Conservation (phyloP, 2,888 invertebrate species). For the Caenorhabditis uteleia region DNA sequence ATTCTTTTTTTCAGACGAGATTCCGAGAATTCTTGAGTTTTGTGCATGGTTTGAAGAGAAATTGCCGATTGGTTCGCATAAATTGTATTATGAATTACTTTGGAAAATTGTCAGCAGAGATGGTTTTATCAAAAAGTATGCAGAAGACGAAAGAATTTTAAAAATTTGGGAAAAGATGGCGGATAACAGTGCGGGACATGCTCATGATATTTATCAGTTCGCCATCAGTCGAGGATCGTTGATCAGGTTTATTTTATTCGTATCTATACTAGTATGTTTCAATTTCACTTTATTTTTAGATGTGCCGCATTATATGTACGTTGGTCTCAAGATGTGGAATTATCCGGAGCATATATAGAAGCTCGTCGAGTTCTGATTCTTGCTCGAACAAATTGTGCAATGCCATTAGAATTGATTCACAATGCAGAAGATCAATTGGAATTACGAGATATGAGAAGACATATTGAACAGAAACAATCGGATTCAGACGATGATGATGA, state of each 20-base stretch:
- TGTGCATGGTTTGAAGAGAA: slow-evolving; percentile 53
- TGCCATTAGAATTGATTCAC: slow-evolving; percentile 38
- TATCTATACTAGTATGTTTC: neutral
- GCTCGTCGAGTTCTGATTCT: slow-evolving; percentile 40
- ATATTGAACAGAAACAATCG: slow-evolving; percentile 17
- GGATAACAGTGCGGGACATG: slow-evolving; percentile 55
- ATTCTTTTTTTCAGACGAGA: slow-evolving; percentile 11
- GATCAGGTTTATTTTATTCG: slow-evolving; percentile 13
- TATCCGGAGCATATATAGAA: slow-evolving; percentile 36
- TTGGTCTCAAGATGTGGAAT: slow-evolving; percentile 46
- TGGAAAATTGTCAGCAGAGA: slow-evolving; percentile 49
- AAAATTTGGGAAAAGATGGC: slow-evolving; percentile 54
- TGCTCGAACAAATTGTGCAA: slow-evolving; percentile 33
- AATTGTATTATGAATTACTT: slow-evolving; percentile 43
- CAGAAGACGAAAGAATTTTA: slow-evolving; percentile 45
- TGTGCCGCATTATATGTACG: slow-evolving; percentile 44
- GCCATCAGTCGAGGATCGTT: slow-evolving; percentile 38
- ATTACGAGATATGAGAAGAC: slow-evolving; percentile 48
- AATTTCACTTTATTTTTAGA: slow-evolving; percentile 30
- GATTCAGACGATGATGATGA: slow-evolving; percentile 20
- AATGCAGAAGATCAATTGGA: slow-evolving; percentile 48
- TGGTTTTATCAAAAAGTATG: slow-evolving; percentile 27
- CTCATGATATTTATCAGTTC: slow-evolving; percentile 49
- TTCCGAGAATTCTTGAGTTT: slow-evolving; percentile 29
- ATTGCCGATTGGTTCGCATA: slow-evolving; percentile 45